A percentile compares a stretch with the other conserved stretches of the same genome.
Conservation (phyloP, 2,113 vertebrate genomes). For the Entomyzon cyanotis region DNA sequence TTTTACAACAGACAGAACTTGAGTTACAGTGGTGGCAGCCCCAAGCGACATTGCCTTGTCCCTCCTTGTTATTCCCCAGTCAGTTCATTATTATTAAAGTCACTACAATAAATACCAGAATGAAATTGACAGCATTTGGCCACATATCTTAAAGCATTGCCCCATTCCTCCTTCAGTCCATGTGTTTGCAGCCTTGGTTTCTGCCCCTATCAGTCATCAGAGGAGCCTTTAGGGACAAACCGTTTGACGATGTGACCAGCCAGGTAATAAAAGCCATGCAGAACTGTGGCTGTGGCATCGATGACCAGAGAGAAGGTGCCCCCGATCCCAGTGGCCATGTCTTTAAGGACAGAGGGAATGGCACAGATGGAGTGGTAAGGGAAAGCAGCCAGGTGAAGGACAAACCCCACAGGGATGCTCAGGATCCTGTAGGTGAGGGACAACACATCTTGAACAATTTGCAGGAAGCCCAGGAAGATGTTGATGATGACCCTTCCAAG, state of each 20-base stretch:
- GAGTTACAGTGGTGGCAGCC: not conserved
- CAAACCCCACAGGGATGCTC: slow-evolving; percentile 62
- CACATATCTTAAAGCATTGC: slow-evolving; percentile 28
- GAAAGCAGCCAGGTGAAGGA: slow-evolving; percentile 75
- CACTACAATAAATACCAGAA: slow-evolving; percentile 69
- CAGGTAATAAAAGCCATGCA: slow-evolving; percentile 65
- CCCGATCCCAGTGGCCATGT: slow-evolving; percentile 65
- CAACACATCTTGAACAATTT: slow-evolving; percentile 65
- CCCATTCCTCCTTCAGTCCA: not conserved
- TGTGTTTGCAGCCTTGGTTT: not conserved
- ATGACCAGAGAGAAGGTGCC: slow-evolving; percentile 62
- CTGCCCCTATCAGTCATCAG: slow-evolving; percentile 30
- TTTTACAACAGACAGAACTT: slow-evolving; percentile 19
- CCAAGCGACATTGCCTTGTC: not conserved
- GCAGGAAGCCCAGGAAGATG: slow-evolving; percentile 68
- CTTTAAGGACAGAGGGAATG: slow-evolving; percentile 71
- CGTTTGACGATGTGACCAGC: slow-evolving; percentile 48
- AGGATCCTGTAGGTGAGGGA: slow-evolving; percentile 66
- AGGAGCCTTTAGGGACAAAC: slow-evolving; percentile 63
- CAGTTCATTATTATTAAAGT: slow-evolving; percentile 34
- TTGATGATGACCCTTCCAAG: slow-evolving; percentile 62
- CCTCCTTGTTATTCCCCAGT: slow-evolving; percentile 2
- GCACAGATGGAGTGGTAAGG: slow-evolving; percentile 74
- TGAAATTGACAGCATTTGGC: slow-evolving; percentile 30
- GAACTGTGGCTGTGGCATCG: slow-evolving; percentile 49